A percentile compares a stretch with the other conserved stretches of the same genome.
phyloP scores from a whole-genome alignment of 2,888 invertebrate genomes.

The Drosophila basisetae region DNA sequence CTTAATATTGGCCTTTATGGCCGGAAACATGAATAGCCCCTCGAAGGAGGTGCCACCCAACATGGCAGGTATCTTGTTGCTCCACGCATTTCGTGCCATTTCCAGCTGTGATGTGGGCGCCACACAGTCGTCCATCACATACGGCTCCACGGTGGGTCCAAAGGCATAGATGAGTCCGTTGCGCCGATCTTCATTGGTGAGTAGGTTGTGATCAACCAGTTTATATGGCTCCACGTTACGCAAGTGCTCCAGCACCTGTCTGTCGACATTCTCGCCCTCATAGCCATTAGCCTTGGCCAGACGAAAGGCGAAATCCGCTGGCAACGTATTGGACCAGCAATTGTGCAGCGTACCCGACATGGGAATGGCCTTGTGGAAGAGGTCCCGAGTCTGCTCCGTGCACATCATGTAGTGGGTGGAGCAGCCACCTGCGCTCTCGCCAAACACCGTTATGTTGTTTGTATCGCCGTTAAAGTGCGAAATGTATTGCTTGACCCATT shows the following conservation, averaged over 20 bases:
- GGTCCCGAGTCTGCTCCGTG: conserved; percentile 85
- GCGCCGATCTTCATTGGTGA: conserved; percentile 70
- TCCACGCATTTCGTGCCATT: conserved; percentile 81
- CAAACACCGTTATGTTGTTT: conserved; percentile 86
- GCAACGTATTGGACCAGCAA: conserved; percentile 76
- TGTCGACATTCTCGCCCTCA: conserved; percentile 81
- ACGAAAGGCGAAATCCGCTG: conserved; percentile 74
- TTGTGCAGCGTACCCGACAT: conserved; percentile 82
- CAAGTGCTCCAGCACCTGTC: conserved; percentile 83
- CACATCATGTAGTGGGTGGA: conserved; percentile 86
- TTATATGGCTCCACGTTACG: conserved; percentile 74
- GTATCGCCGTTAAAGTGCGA: conserved; percentile 86
- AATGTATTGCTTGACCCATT: conserved; percentile 86
- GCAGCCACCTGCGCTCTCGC: conserved; percentile 86
- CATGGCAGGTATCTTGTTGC: conserved; percentile 80
- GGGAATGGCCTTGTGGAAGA: conserved; percentile 83
- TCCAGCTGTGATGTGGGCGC: conserved; percentile 72
- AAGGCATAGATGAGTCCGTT: conserved; percentile 74
- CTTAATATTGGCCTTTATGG: conserved; percentile 54
- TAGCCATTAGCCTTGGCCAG: conserved; percentile 83
- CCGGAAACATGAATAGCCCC: conserved; percentile 80
- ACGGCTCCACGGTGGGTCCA: conserved; percentile 82
- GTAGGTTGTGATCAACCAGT: conserved; percentile 71
- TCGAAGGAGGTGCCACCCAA: conserved; percentile 83
- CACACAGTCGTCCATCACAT: conserved; percentile 77